Evolutionary conservation across 1,140 invertebrate species (phyloP).

Genomic region (Bombus impatiens): DNA sequence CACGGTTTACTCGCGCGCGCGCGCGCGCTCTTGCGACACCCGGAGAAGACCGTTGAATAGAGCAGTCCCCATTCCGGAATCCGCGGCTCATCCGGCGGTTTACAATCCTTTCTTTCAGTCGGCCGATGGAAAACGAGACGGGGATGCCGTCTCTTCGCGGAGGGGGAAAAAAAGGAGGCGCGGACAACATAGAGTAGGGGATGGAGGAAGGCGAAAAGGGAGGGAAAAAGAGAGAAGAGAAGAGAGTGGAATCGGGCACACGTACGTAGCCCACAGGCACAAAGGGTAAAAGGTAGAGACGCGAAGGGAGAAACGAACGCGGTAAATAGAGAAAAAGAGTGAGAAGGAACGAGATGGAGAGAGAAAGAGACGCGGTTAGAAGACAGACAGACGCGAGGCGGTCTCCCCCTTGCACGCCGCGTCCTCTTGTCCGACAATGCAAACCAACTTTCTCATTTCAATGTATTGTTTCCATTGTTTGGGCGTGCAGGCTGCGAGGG

Average conservation of each 20-base stretch:
- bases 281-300: constrained; percentile 33
- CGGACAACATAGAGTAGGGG: not conserved
- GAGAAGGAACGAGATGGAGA: not conserved
- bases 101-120: constrained; percentile 73
- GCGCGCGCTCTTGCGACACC: constrained; percentile 10
- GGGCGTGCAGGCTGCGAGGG: constrained; percentile 40
- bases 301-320: constrained; percentile 23
- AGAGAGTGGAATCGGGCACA: constrained; percentile 26
- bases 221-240: constrained; percentile 7
- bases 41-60: constrained; percentile 54
- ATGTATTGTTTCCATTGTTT: constrained; percentile 80
- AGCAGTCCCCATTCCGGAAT: constrained; percentile 70
- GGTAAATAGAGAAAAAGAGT: constrained; percentile 7
- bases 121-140: constrained; percentile 51
- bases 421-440: constrained; percentile 75
- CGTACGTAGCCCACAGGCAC: constrained; percentile 32
- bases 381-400: constrained; percentile 25
- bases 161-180: not conserved
- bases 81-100: constrained; percentile 72
- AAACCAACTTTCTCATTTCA: constrained; percentile 80
- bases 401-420: constrained; percentile 1
- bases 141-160: constrained; percentile 23
- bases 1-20: not conserved
- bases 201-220: not conserved
- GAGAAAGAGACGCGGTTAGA: constrained; percentile 2